phyloP scores from a whole-genome alignment of 1,140 invertebrate species.

The Capitella teleta region DNA sequence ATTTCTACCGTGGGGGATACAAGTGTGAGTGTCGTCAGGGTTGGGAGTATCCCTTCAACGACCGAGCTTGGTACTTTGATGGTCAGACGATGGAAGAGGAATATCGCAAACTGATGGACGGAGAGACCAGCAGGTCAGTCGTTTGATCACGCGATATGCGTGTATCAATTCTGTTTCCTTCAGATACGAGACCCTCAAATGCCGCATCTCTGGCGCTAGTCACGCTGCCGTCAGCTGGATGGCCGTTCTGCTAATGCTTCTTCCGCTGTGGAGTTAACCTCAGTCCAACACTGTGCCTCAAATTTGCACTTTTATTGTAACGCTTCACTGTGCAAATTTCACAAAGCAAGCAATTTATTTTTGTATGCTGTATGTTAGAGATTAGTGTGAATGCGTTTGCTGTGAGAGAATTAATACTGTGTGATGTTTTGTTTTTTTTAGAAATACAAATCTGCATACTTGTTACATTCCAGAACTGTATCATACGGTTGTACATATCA shows the following conservation, averaged over 20 bases:
- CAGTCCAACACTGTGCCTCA: no score
- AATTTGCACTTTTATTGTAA: no score
- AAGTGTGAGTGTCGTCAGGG: conserved; percentile 97
- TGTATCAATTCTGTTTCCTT: not conserved
- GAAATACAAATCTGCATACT: no score
- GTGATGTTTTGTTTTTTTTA: no score
- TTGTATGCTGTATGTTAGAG: no score
- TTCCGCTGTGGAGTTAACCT: not conserved
- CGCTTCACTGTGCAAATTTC: no score
- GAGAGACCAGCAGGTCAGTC: conserved; percentile 23
- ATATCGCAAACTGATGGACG: conserved; percentile 50
- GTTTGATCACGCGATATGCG: not conserved
- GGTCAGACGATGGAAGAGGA: conserved; percentile 91
- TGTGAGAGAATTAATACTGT: no score
- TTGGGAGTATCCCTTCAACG: conserved; percentile 94
- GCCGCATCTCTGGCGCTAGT: conserved; percentile 68
- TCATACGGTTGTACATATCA: no score
- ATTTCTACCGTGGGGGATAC: conserved; percentile 74
- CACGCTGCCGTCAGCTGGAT: conserved; percentile 15
- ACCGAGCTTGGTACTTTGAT: conserved; percentile 80
- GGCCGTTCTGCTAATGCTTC: not conserved
- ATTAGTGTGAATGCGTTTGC: no score
- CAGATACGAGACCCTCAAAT: conserved; percentile 60
- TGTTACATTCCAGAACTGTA: no score
- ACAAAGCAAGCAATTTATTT: no score